Evolutionary conservation across 2,888 invertebrate genomes (phyloP), one percentile per base, ranked within the genome.

Genomic region (Drosophila tripunctata): DNA sequence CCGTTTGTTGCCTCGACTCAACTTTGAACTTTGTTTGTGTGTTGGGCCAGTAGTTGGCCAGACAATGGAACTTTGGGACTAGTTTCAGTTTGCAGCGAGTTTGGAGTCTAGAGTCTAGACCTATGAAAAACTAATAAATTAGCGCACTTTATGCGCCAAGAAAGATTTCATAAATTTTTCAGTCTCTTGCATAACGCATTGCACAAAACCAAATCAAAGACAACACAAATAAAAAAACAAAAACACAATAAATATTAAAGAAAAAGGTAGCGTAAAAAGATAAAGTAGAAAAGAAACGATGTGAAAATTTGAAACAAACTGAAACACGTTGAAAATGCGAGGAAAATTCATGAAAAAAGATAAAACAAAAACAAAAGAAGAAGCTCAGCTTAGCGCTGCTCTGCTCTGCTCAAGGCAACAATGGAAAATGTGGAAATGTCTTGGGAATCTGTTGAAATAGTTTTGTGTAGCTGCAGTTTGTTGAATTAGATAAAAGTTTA

Each of bases 401-500:
- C 14, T 67, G 41, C 19, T 30, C 24, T 27, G 33, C 22, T 24
- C 40, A 33, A 36, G 24, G 30, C 19, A 75, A 22, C 44, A 61
- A 68, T 44, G 78, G 82, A 87, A 87, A 85, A 87, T 87, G 86
- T 85, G 78, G 82, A 85, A 82, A 81, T 78, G 67, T 81, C 79
- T 85, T 79, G 79, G 79, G 81, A 81, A 83, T 62, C 66, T 75
- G 79, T 65, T 68, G 68, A 86, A 86, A 86, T 69, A 61, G 57
- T 40, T 5, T 36, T 31, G 12, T 43, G 27, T 19, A 21, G 78
- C 43, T 65, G 78, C 67, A 87, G 78, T 85, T 85, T 77, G 68
- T 76, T 76, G 69, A 86, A 87, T 88, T 82, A 83, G 86, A 87
- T 85, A 87, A 88, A 86, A 85, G 74, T 88, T 87, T 74, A 70